Evolutionary conservation across 2,888 invertebrate genomes (phyloP).

Genomic region (Sminthurinus aureus): DNA sequence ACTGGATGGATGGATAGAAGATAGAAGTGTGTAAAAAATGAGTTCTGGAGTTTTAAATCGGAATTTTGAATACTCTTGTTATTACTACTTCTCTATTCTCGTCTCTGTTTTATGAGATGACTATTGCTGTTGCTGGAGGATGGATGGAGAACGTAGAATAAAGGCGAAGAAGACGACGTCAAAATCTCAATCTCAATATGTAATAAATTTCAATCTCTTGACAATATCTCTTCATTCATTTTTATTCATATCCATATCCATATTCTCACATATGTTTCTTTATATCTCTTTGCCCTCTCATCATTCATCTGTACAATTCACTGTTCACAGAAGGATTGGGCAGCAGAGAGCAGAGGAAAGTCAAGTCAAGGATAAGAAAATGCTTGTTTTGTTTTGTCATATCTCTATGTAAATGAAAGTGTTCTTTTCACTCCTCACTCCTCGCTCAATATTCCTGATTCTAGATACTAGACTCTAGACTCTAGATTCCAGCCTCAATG

Average conservation of each 20-base stretch:
- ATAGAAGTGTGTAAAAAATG: too few species aligned
- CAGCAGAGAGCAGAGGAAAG: too few species aligned
- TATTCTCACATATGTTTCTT: slow-evolving; percentile 20
- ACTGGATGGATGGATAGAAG: too few species aligned
- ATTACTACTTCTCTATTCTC: too few species aligned
- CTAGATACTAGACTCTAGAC: too few species aligned
- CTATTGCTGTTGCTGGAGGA: neutral
- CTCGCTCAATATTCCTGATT: neutral
- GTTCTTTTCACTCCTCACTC: neutral
- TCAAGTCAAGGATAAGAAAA: slow-evolving; percentile 35
- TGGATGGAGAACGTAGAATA: neutral
- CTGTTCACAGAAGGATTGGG: too few species aligned
- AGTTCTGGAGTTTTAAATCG: too few species aligned
- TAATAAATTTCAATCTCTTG: slow-evolving; percentile 41
- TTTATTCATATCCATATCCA: neutral
- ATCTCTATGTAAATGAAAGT: slow-evolving; percentile 5
- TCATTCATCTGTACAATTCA: slow-evolving; percentile 1
- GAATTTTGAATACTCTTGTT: too few species aligned
- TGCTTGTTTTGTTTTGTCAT: slow-evolving; percentile 36
- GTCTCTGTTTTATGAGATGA: neutral
- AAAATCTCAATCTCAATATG: slow-evolving; percentile 31
- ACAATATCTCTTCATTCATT: slow-evolving; percentile 43
- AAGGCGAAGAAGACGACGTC: neutral
- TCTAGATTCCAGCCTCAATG: too few species aligned
- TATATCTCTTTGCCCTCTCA: neutral